Percentiles rank a stretch among this genome's conserved stretches.
Conservation (phyloP, 2,888 invertebrate genomes). For the Microplitis deprimator region DNA sequence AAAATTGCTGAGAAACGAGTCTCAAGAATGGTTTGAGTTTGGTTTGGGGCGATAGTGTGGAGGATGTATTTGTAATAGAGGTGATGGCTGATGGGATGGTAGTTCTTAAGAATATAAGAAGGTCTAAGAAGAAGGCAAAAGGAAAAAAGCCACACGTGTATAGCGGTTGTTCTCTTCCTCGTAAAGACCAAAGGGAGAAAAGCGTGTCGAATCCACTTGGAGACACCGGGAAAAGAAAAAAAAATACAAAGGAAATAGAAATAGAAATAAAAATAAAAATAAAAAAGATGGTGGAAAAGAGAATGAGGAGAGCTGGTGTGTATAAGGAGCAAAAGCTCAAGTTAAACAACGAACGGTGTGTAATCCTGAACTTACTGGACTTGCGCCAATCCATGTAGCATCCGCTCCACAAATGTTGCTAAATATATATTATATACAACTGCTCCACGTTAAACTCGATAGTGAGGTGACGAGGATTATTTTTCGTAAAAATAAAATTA, state of each 20-base stretch:
- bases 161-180: conserved; percentile 30
- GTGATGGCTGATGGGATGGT: conserved; percentile 29
- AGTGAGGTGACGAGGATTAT: conserved; percentile 18
- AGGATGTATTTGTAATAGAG: neutral
- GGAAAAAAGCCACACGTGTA: conserved; percentile 16
- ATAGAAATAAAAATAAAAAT: neutral
- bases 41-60: neutral
- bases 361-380: conserved; percentile 55
- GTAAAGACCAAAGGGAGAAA: conserved; percentile 30
- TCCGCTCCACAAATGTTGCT: conserved; percentile 67
- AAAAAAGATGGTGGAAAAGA: neutral
- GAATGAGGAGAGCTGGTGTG: neutral
- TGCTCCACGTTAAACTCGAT: conserved; percentile 23
- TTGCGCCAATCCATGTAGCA: conserved; percentile 61
- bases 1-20: neutral
- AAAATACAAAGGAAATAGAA: conserved; percentile 5
- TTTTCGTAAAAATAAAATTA: neutral
- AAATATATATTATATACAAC: conserved; percentile 59
- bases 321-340: neutral
- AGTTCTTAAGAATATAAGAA: conserved; percentile 19
- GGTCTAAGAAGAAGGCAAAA: conserved; percentile 12
- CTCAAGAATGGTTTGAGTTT: neutral
- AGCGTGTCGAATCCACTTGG: conserved; percentile 10
- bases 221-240: neutral
- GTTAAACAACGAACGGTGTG: conserved; percentile 2